Conservation (phyloP, 2,797 vertebrate species). For the Cetoscarus ocellatus region DNA sequence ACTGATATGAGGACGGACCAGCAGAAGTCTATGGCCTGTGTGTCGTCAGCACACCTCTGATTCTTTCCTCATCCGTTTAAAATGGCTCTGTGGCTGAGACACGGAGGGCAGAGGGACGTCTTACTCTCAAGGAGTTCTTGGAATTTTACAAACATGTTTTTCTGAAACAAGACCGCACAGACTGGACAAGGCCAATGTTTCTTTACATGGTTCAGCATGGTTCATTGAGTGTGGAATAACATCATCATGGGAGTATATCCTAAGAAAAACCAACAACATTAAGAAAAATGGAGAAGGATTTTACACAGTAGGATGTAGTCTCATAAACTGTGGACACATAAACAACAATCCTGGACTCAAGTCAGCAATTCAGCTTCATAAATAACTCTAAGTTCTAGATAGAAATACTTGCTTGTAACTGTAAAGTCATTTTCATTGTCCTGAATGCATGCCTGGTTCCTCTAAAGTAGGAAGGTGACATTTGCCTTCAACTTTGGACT, state of each 20-base stretch:
- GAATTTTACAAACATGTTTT: constrained; percentile 1
- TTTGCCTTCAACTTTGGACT: constrained; percentile 10
- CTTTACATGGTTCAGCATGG: neutral
- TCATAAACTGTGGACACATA: constrained; percentile 6
- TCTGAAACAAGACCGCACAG: constrained; percentile 6
- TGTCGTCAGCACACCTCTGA: constrained; percentile 21
- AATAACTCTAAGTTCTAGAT: neutral
- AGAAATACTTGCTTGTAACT: neutral
- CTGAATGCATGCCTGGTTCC: constrained; percentile 32
- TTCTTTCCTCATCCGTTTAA: constrained; percentile 39
- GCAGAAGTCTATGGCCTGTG: neutral
- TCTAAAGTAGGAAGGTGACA: constrained; percentile 4
- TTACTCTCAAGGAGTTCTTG: constrained; percentile 10
- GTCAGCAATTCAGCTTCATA: neutral
- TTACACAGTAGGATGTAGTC: constrained; percentile 58
- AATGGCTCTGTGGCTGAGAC: constrained; percentile 30
- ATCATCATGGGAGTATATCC: constrained; percentile 5
- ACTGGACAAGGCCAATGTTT: neutral
- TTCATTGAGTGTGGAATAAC: constrained; percentile 29
- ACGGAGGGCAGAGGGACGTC: neutral
- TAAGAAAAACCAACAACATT: constrained; percentile 19
- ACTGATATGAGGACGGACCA: neutral
- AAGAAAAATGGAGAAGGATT: constrained; percentile 73
- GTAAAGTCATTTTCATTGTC: neutral
- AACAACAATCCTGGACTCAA: constrained; percentile 36